Percentiles rank a stretch among this genome's conserved stretches.
Evolutionary conservation across 2,113 vertebrate genomes (phyloP).

Genomic region (Cynopterus brachyotis): DNA sequence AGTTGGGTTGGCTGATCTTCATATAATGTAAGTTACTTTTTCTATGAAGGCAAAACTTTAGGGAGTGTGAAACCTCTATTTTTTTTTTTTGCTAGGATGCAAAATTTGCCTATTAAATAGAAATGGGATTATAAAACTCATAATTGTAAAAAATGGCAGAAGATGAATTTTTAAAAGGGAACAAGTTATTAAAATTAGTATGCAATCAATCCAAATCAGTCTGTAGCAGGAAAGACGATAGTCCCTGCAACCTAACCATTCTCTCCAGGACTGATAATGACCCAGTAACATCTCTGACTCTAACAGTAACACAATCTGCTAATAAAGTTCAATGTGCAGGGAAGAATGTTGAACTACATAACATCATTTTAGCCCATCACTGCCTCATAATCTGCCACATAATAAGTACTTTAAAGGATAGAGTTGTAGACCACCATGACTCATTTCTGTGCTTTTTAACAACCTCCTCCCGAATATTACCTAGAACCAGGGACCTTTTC

Average conservation of each 20-base stretch:
- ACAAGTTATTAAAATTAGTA: not conserved
- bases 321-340: not conserved
- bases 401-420: not conserved
- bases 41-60: not conserved
- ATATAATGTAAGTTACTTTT: not conserved
- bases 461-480: not conserved
- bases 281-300: not conserved
- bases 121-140: not conserved
- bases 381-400: not conserved
- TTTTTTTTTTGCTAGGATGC: not conserved
- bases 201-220: not conserved
- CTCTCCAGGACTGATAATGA: not conserved
- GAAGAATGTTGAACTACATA: not conserved
- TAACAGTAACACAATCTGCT: not conserved
- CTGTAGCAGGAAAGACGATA: not conserved
- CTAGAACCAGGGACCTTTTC: not conserved
- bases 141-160: not conserved
- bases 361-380: not conserved
- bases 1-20: not conserved
- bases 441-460: not conserved
- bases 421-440: not conserved
- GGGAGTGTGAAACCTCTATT: not conserved
- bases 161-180: not conserved
- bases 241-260: not conserved
- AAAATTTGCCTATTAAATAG: not conserved